Evolutionary conservation across 2,797 vertebrate species (phyloP), one percentile per base, ranked within the genome.

Genomic region (Phrynocephalus vlangalii): DNA sequence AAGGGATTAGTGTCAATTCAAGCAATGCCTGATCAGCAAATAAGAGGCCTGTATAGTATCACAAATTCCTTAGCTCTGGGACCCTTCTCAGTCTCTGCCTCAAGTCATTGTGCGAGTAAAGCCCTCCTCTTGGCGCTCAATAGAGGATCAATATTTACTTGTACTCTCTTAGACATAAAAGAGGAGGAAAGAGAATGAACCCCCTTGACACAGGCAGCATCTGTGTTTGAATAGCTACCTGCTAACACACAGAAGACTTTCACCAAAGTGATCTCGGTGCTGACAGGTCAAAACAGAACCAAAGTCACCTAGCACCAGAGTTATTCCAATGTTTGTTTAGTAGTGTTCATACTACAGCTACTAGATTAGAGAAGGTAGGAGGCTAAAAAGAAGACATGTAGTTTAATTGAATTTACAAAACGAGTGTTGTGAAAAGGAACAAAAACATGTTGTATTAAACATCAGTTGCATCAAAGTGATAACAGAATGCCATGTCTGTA

Each of bases 91-190:
- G 95, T 91, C 91, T 90, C 90, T 16, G 77, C 20, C 79, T 81
- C 89, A 92, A 79, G 7, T 89, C 90, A 92, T 95, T 88, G 95
- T 60, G 72, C 50, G 26, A 86, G 84, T 91, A 90, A 91, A 94
- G 90, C 81, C 93, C 38, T 85, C 89, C 90, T 92, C 94, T 94
- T 90, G 91, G 91, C 92, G 91, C 94, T 95, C 95, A 95, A 94
- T 89, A 92, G 90, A 96, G 92, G 93, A 96, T 97, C 97, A 97
- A 97, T 97, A 97, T 97, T 97, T 97, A 95, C 85, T 95, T 92
- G 87, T 84, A 71, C 84, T 94, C 89, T 92, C 91, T 66, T 82
- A 90, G 93, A 87, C 86, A 95, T 93, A 94, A 85, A 94, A 87
- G 89, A 68, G 11, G n/a, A 33, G 33, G 8, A 28, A 68, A 66